phyloP scores from a whole-genome alignment of 2,797 vertebrate species.

The Carcharodon carcharias region DNA sequence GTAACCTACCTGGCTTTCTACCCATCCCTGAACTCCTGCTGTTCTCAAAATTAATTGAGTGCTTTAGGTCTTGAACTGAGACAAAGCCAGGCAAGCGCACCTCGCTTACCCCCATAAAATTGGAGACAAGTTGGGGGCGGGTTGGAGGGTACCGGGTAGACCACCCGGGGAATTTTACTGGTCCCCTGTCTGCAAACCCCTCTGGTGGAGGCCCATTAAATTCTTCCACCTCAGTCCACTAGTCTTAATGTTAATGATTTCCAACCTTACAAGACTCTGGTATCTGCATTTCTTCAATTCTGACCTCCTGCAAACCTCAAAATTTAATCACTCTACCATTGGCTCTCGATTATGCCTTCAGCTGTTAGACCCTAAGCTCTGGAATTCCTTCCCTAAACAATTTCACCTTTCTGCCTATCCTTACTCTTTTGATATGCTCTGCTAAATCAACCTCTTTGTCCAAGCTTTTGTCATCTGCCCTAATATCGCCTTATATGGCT shows the following conservation, averaged over 20 bases:
- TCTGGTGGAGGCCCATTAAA: background rate
- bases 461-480: background rate
- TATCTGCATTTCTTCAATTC: background rate
- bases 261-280: background rate
- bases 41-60: too few species aligned
- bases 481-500: background rate
- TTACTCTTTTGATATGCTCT: background rate
- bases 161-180: too few species aligned
- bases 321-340: background rate
- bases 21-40: too few species aligned
- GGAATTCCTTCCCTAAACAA: background rate
- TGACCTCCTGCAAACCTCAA: background rate
- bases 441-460: background rate
- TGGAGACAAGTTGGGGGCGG: too few species aligned
- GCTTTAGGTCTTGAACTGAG: too few species aligned
- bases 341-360: background rate
- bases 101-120: too few species aligned
- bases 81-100: too few species aligned
- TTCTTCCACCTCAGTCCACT: background rate
- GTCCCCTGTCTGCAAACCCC: too few species aligned
- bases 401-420: background rate
- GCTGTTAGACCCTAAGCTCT: background rate
- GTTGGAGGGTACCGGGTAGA: too few species aligned
- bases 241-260: background rate
- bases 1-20: too few species aligned